Conservation (phyloP, 2,797 vertebrate genomes). For the Alfaro cultratus region DNA sequence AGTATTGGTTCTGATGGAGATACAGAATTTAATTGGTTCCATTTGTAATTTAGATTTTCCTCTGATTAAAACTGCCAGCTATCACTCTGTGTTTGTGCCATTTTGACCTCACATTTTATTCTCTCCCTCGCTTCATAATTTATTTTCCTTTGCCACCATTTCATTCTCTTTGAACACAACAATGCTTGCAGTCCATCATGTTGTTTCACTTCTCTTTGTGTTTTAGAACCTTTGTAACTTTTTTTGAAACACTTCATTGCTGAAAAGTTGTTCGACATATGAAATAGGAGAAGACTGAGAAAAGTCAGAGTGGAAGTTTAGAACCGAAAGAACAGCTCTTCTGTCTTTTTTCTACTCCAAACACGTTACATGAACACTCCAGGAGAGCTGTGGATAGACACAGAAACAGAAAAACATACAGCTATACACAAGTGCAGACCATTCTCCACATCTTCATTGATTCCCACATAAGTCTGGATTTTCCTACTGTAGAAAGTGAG, state of each 20-base stretch:
- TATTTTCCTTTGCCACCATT: background rate
- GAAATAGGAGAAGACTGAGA: conserved; percentile 24
- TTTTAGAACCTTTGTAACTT: background rate
- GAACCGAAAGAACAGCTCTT: conserved; percentile 44
- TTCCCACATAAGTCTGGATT: conserved; percentile 33
- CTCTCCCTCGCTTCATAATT: background rate
- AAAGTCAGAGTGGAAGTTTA: conserved; percentile 16
- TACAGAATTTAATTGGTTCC: background rate
- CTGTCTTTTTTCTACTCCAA: conserved; percentile 61
- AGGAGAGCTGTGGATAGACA: conserved; percentile 40
- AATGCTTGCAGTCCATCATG: background rate
- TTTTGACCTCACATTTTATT: background rate
- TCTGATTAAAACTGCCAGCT: background rate
- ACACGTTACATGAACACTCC: conserved; percentile 65
- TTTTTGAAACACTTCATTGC: conserved; percentile 54
- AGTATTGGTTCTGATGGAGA: background rate
- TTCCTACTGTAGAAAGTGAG: conserved; percentile 22
- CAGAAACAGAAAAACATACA: conserved; percentile 33
- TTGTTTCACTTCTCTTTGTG: background rate
- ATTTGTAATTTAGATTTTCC: background rate
- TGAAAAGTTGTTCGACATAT: conserved; percentile 45
- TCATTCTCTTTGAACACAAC: background rate
- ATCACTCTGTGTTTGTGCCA: background rate
- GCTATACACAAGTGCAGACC: conserved; percentile 21
- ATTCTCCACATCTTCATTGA: conserved; percentile 50